Evolutionary conservation across 2,888 invertebrate genomes (phyloP).

Genomic region (Watsonalla binaria): DNA sequence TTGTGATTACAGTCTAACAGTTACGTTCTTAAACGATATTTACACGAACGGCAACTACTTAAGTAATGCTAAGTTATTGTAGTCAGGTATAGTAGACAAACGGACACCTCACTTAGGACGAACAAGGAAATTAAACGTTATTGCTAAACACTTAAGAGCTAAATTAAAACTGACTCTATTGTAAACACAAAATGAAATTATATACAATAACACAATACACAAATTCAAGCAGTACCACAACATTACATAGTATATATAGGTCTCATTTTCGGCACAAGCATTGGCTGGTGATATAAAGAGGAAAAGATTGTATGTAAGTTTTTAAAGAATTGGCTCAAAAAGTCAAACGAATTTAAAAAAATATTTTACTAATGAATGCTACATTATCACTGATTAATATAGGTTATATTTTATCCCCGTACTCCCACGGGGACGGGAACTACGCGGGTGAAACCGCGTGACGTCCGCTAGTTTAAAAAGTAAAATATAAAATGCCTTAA

Average conservation of each 20-base stretch:
- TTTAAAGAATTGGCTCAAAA: too few relatives aligned
- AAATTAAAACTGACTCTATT: conserved; percentile 2
- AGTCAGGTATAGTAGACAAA: conserved; percentile 54
- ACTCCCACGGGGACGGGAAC: too few relatives aligned
- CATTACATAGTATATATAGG: background rate
- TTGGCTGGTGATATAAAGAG: too few relatives aligned
- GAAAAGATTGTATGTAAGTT: too few relatives aligned
- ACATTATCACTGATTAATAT: too few relatives aligned
- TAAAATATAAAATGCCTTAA: too few relatives aligned
- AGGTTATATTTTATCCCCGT: too few relatives aligned
- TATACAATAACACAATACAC: background rate
- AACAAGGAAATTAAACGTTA: conserved; percentile 35
- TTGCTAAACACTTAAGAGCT: conserved; percentile 11
- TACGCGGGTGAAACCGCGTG: too few relatives aligned
- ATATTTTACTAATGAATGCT: too few relatives aligned
- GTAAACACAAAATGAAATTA: background rate
- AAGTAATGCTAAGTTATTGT: conserved; percentile 39
- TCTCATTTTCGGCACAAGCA: too few relatives aligned
- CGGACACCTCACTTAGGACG: conserved; percentile 35
- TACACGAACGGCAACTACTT: conserved; percentile 49
- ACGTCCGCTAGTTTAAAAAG: too few relatives aligned
- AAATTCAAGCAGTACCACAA: background rate
- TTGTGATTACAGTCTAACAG: conserved; percentile 52
- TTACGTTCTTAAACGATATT: conserved; percentile 60
- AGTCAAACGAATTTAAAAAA: too few relatives aligned